Percentiles rank a stretch among this genome's conserved stretches.
phyloP scores from a whole-genome alignment of 2,797 vertebrate species.

The Stomatorhinus walkeri region DNA sequence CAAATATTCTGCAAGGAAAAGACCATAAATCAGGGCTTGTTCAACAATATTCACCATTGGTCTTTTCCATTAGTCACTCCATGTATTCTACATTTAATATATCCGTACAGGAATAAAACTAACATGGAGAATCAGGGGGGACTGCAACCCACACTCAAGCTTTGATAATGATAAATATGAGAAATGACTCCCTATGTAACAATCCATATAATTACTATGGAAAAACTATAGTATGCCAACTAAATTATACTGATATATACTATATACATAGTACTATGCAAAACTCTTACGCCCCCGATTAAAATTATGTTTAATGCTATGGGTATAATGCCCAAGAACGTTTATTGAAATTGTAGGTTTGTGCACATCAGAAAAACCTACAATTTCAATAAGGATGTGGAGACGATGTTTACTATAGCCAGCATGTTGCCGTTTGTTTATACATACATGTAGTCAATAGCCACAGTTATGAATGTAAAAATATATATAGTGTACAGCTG shows the following conservation, averaged over 20 bases:
- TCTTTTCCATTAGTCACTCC: not conserved
- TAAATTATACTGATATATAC: not conserved
- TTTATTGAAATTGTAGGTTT: not conserved
- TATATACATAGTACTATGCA: not conserved
- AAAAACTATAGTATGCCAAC: not conserved
- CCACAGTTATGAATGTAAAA: not conserved
- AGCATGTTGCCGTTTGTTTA: not conserved
- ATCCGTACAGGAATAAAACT: not conserved
- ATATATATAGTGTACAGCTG: not conserved
- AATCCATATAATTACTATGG: not conserved
- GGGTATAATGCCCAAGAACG: not conserved
- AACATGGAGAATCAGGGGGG: not conserved
- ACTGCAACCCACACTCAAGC: not conserved
- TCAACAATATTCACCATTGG: not conserved
- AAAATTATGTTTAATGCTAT: not conserved
- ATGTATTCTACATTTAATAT: not conserved
- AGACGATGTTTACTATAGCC: not conserved
- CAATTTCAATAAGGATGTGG: not conserved
- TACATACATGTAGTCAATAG: not conserved
- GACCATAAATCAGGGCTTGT: constrained; percentile 14
- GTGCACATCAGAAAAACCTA: not conserved
- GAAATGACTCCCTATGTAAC: not conserved
- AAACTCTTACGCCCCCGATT: not conserved
- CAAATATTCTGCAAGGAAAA: constrained; percentile 49
- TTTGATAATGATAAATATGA: not conserved